Base-by-base conservation (phyloP, 1,140 invertebrate species). In the Sinonovacula constricta region DNA sequence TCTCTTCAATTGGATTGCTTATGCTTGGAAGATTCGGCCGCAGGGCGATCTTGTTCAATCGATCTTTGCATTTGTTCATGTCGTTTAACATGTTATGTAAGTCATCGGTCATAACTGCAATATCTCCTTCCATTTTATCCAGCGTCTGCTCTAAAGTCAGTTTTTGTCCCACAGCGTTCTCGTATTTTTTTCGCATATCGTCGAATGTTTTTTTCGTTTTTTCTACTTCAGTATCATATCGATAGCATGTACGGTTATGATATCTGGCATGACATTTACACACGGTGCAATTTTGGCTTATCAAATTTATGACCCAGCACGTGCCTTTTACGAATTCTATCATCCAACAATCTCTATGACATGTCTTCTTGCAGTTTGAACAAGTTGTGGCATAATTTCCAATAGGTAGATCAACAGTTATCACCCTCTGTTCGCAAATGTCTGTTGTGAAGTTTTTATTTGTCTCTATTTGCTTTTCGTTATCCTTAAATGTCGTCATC, bases 311-410 rank as follows among this genome's bases (percentile, higher is more conserved):
- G 28, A 18, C 10, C 7, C 24, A 14, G 28, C 10, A 22, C 24
- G 18, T 57, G 22, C 24, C 22, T 14, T 12, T 18, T 24, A 39
- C 60, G 60, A 30, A 24, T 30, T 63, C 22, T 22, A 10, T 4
- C 14, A 30, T 12, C 14, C 14, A 15, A 31, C 60, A 63, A 12
- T 24, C 14, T 24, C 34, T 12, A 22, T 63, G 18, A 31, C 60
- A 63, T 4, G 60, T 63, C 14, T 22, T 14, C 28, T 63, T 15
- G 28, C 60, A 63, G 22, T 63, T 24, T 12, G 30, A 22, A 28
- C 60, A 63, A 63, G 28, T 63, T 4, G 60, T 63, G 30, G 22
- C 30, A 31, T 28, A 31, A 30, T 63, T 24, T 30, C 60, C 60
- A 5, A 12, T 24, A 12, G 60, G 60, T 22, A 63, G 30, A 12